A percentile compares a stretch with the other conserved stretches of the same genome.
Conservation (phyloP, 1,140 invertebrate genomes). For the Mya arenaria region DNA sequence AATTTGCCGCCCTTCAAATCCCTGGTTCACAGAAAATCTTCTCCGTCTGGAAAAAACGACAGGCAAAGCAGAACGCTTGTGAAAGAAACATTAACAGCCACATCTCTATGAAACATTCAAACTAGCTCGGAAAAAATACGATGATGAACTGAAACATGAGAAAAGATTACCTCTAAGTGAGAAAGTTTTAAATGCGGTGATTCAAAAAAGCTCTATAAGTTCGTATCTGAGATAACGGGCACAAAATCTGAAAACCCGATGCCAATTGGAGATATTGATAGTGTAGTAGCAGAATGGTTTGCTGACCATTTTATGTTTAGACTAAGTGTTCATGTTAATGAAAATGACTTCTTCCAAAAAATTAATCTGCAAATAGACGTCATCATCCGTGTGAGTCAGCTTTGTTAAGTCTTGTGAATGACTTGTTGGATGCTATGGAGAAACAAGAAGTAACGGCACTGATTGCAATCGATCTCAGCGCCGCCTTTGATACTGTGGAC, state of each 20-base stretch:
- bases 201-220: slow-evolving; percentile 10
- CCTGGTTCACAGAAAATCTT: too few species aligned
- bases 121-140: too few species aligned
- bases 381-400: slow-evolving; percentile 37
- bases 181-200: slow-evolving; percentile 7
- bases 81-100: too few species aligned
- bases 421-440: slow-evolving; percentile 5
- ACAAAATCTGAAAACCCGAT: slow-evolving; percentile 6
- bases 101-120: too few species aligned
- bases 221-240: slow-evolving; percentile 1
- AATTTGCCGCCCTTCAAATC: too few species aligned
- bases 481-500: slow-evolving; percentile 10
- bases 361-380: slow-evolving; percentile 12
- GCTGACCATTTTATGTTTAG: neutral
- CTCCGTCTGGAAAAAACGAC: too few species aligned
- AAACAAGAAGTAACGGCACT: slow-evolving; percentile 11
- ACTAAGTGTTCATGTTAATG: neutral
- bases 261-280: slow-evolving; percentile 9
- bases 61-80: too few species aligned
- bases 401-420: neutral
- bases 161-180: neutral
- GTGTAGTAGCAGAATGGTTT: neutral
- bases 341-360: slow-evolving; percentile 12
- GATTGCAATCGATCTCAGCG: neutral
- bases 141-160: too few species aligned